These are phyloP conservation scores for Macaca mulatta DNA, from an alignment of 2,113 vertebrate genomes.

Conservation along the genomic window DNA sequence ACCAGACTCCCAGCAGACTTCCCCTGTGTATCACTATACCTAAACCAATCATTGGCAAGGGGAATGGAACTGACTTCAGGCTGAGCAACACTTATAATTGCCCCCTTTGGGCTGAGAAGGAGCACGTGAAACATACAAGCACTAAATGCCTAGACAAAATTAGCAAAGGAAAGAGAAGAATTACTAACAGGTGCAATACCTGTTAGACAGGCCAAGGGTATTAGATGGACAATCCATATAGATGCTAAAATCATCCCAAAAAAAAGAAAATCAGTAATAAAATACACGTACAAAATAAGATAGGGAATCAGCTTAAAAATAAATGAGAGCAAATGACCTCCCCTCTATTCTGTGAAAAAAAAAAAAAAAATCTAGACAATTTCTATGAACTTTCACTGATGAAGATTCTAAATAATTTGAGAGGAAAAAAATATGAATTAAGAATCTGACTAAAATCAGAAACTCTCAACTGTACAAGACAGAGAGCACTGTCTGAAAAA, in stretches of 20 bases:
- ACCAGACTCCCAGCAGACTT: background rate
- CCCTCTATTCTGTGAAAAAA: background rate
- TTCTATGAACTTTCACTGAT: background rate
- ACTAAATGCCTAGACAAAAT: background rate
- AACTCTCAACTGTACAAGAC: background rate
- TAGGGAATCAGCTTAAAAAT: background rate
- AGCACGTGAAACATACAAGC: background rate
- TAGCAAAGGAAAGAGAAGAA: background rate
- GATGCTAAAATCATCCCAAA: background rate
- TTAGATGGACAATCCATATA: background rate
- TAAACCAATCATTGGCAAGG: background rate
- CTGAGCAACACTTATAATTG: background rate
- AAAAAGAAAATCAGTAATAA: background rate
- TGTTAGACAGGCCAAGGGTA: background rate
- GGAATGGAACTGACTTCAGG: background rate
- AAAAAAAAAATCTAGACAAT: background rate
- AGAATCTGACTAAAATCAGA: slow-evolving; percentile 36
- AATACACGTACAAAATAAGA: background rate
- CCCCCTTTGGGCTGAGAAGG: background rate
- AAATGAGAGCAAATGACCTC: background rate
- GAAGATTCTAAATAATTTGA: background rate
- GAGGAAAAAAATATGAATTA: background rate
- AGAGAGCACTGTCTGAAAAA: background rate
- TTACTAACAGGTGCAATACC: background rate
- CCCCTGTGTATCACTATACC: background rate